These are phyloP conservation scores for Jacana jacana DNA, from an alignment of 2,113 vertebrate species.

Conservation along the genomic window DNA sequence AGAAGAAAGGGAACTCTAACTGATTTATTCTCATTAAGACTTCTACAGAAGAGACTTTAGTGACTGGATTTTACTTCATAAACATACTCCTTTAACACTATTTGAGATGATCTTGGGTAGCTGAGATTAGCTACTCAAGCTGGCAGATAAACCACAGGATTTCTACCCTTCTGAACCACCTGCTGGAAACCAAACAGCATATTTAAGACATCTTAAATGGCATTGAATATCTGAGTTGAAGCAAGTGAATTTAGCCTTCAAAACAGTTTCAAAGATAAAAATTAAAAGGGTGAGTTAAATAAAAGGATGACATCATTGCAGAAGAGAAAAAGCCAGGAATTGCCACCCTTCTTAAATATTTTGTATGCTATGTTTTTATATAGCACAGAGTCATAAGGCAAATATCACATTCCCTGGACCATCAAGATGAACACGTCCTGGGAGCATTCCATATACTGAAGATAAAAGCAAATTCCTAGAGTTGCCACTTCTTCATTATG, in stretches of 20 bases:
- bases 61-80: not conserved
- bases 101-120: not conserved
- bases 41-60: not conserved
- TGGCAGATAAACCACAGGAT: not conserved
- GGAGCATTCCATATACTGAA: not conserved
- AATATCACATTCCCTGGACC: not conserved
- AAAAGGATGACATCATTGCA: not conserved
- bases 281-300: not conserved
- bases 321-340: not conserved
- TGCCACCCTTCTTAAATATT: not conserved
- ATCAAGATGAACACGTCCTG: not conserved
- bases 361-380: not conserved
- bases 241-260: not conserved
- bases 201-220: not conserved
- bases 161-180: not conserved
- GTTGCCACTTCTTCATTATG: not conserved
- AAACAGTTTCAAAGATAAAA: not conserved
- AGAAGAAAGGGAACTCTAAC: not conserved
- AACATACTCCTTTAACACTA: not conserved
- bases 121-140: not conserved
- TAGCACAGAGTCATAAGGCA: not conserved
- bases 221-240: not conserved
- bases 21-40: not conserved
- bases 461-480: not conserved
- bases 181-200: not conserved